Conservation (phyloP, 2,113 vertebrate genomes). For the Coptodon bakossiorum region DNA sequence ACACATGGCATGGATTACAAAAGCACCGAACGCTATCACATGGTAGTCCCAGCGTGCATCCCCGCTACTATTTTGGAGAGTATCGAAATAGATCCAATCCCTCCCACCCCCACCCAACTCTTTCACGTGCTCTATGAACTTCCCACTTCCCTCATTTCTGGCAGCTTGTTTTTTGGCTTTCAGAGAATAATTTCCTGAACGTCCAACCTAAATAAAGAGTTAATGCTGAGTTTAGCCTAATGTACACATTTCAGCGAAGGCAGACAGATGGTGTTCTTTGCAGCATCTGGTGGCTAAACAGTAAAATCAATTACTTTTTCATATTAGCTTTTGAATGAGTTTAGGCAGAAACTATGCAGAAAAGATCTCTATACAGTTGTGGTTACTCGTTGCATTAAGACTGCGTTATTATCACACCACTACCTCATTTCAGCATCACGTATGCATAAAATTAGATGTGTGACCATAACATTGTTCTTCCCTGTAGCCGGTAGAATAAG, state of each 20-base stretch:
- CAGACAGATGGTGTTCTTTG: constrained; percentile 21
- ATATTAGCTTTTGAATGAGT: background rate
- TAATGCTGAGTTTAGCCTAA: constrained; percentile 19
- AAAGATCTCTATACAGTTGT: background rate
- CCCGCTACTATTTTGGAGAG: constrained; percentile 48
- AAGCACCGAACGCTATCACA: background rate
- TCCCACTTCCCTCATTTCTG: constrained; percentile 24
- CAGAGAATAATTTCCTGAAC: constrained; percentile 55
- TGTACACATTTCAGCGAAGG: constrained; percentile 34
- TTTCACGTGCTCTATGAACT: constrained; percentile 2
- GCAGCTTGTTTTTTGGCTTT: constrained; percentile 62
- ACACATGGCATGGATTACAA: constrained; percentile 14
- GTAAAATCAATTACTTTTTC: background rate
- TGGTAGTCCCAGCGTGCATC: constrained; percentile 17
- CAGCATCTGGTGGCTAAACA: background rate
- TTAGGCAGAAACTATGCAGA: background rate
- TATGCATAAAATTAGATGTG: background rate
- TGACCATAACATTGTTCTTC: background rate
- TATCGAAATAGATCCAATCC: constrained; percentile 26
- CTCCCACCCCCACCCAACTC: background rate
- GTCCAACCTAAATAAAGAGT: constrained; percentile 22
- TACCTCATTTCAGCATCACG: background rate
- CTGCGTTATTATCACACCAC: background rate
- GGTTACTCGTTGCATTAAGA: background rate
- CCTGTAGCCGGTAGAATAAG: background rate